Conservation (phyloP, 2,113 vertebrate genomes). For the Zosterops hypoxanthus region DNA sequence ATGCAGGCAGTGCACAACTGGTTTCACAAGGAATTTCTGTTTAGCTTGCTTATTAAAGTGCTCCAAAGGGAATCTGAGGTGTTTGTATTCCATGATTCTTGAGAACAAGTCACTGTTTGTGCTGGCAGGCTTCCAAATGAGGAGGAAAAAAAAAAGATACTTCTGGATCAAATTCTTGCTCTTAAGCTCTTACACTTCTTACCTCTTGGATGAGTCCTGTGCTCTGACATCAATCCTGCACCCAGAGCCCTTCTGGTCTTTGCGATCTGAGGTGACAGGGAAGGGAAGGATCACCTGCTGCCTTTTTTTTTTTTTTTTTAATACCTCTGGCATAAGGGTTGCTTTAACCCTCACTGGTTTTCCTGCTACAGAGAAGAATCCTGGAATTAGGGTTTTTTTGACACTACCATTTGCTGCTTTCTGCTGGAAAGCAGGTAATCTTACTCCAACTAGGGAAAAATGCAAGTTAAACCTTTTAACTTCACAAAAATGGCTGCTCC, state of each 20-base stretch:
- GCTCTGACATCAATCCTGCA: not conserved
- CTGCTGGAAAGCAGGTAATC: not conserved
- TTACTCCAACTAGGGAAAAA: not conserved
- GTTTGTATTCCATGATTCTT: not conserved
- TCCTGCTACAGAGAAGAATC: not conserved
- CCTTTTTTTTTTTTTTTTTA: not conserved
- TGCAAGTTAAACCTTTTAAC: not conserved
- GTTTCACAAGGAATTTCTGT: not conserved
- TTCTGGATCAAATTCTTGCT: not conserved
- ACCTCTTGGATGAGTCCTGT: not conserved
- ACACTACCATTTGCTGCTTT: not conserved
- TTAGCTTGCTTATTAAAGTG: not conserved
- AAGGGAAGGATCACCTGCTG: not conserved
- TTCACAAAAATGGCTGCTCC: not conserved
- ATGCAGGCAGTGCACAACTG: not conserved
- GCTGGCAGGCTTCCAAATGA: not conserved
- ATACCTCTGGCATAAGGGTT: not conserved
- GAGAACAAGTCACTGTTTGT: not conserved
- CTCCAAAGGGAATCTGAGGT: not conserved
- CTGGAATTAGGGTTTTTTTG: not conserved
- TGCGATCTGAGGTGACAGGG: rapidly evolving
- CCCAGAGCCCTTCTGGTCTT: not conserved
- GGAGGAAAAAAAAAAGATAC: not conserved
- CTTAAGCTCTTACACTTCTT: not conserved
- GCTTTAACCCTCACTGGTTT: not conserved